phyloP scores from a whole-genome alignment of 2,797 vertebrate species.

The Glossophaga mutica region DNA sequence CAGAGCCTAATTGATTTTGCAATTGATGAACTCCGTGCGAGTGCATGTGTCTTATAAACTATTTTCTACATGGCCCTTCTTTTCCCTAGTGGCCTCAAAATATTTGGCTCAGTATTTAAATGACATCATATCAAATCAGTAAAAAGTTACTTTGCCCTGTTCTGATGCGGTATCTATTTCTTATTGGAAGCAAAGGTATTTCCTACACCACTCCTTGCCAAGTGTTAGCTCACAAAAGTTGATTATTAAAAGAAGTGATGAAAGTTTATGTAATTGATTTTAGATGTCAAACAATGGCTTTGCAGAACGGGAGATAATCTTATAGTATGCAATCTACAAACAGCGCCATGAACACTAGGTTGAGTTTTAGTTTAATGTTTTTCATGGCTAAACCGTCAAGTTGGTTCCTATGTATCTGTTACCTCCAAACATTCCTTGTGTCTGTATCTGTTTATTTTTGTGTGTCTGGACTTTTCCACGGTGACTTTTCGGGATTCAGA shows the following conservation, averaged over 20 bases:
- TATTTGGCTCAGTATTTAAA: background rate
- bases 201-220: background rate
- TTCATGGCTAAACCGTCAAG: background rate
- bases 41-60: background rate
- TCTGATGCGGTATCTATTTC: background rate
- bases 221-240: constrained; percentile 13
- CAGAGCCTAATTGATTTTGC: constrained; percentile 65
- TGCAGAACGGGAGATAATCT: background rate
- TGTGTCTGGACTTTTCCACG: background rate
- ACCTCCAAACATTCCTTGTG: background rate
- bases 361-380: background rate
- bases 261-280: constrained; percentile 29
- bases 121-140: background rate
- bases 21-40: background rate
- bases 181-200: constrained; percentile 43
- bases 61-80: background rate
- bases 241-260: constrained; percentile 38
- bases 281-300: background rate
- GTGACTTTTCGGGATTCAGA: constrained; percentile 36
- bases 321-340: background rate
- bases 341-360: background rate
- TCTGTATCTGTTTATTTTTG: background rate
- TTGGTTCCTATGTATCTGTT: background rate
- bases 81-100: background rate
- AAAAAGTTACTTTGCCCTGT: background rate